Base-by-base conservation (phyloP, 1,140 invertebrate genomes). In the Cephus cinctus region DNA sequence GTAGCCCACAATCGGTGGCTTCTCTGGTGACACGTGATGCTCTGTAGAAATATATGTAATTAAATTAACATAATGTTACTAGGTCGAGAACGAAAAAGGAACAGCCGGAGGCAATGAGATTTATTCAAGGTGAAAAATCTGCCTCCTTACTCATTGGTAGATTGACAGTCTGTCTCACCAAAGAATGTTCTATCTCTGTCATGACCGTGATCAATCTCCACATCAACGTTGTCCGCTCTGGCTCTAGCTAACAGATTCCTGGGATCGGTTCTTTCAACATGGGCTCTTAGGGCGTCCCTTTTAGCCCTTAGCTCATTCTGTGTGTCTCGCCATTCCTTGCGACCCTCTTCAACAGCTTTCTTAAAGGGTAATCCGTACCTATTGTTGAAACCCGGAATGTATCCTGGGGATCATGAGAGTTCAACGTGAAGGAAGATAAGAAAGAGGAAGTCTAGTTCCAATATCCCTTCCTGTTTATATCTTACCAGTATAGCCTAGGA, bases 1-100 rank as follows among this genome's bases (percentile, higher is more conserved):
- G 59, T 87, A 87, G 1, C 85, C 85, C 1, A 86, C 82, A 47
- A 86, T 86, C 18, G 86, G 86, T 15, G 84, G 86, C 54, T 77
- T 80, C 60, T 86, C 83, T 0, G 85, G 80, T 6, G 85, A 84
- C 54, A 86, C 81, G 65, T 82, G 78, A 63, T 82, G 81, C 53
- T 84, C 85, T 86, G 70, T 3, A 64, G 64, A 43, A 51, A 54
- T 50, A 30, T 19, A 27, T 27, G 25, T 27, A n/a, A 27, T 27
- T n/a, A 27, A 27, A 27, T 6, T 8, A n/a, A 27, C 25, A n/a
- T 27, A 6, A n/a, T n/a, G 25, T n/a, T n/a, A n/a, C n/a, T n/a
- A n/a, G n/a, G n/a, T n/a, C n/a, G n/a, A n/a, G n/a, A n/a, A n/a
- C n/a, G n/a, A n/a, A n/a, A n/a, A n/a, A n/a, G n/a, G n/a, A n/a